Base-by-base conservation (phyloP, 2,113 vertebrate genomes). In the Nesogale talazaci region DNA sequence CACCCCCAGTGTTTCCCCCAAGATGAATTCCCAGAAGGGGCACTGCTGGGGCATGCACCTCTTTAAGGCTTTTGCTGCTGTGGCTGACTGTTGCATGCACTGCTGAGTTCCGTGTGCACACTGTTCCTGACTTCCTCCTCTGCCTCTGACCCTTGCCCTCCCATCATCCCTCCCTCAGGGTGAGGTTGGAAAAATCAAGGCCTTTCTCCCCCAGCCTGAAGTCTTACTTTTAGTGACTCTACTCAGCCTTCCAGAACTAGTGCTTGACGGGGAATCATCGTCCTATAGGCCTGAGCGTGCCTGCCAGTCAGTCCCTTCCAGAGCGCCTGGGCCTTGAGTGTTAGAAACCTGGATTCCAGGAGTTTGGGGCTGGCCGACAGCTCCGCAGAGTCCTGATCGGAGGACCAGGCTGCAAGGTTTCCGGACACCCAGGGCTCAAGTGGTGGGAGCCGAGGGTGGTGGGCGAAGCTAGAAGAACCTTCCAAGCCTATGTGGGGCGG, bases 91-190 rank as follows among this genome's bases (percentile, higher is more conserved):
- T 61, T 61, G 40, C 46, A 8, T 52, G 76, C 65, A 93, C 65
- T 92, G 90, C 42, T 52, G 88, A 95, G 93, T 90, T 89, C 75
- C n/a, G n/a, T 67, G 94, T 72, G 77, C 63, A 95, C 95, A 83
- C 79, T 76, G 65, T 90, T 85, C 0, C 1, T 95, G 88, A 94
- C 88, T 89, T 94, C 75, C 83, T 92, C 52, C 15, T 59, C 22
- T 2, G 16, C 72, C 65, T 25, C 42, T 85, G 61, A 65, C 42
- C 52, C n/a, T n/a, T 0, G 70, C 80, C 83, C 74, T 94, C 34
- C 12, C 19, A 83, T 72, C 70, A 83, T 29, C 36, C 40, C 36
- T 76, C 34, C 3, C 1, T 63, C 1, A 5, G 65, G 17, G 25
- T n/a, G 40, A 86, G 36, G 16, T 79, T 25, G 42, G 75, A 38